Evolutionary conservation across 2,113 vertebrate species (phyloP).

Genomic region (Aegotheles bennettii): DNA sequence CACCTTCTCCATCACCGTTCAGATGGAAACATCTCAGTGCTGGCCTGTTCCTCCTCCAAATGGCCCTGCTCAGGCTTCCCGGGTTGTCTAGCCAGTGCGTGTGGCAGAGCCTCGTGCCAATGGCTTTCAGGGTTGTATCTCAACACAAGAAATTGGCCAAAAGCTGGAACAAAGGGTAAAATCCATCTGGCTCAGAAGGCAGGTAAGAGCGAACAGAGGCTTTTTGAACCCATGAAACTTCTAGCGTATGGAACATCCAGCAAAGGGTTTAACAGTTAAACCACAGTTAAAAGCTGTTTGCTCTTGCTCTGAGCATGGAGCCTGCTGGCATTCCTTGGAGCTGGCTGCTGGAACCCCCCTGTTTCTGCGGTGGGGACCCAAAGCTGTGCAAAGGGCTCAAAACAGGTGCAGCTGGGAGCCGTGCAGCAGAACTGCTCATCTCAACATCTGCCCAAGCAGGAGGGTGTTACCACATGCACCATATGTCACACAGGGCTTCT

Average conservation of each 20-base stretch:
- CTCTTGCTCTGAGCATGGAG: neutral
- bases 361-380: neutral
- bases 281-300: neutral
- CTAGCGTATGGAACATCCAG: neutral
- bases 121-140: neutral
- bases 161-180: neutral
- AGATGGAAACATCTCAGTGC: neutral
- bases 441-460: accelerated
- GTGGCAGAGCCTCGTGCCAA: neutral
- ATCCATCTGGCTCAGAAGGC: neutral
- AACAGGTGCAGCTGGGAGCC: accelerated
- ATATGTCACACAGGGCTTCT: neutral
- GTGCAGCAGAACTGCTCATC: accelerated
- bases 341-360: neutral
- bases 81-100: accelerated
- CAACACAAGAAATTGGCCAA: neutral
- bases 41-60: neutral
- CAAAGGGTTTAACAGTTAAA: neutral
- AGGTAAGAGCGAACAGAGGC: neutral
- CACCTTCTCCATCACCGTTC: neutral
- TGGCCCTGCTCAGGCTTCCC: neutral
- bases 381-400: accelerated
- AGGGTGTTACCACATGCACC: neutral
- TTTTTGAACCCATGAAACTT: neutral
- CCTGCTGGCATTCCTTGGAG: neutral